Conservation (phyloP, 1,140 invertebrate species). For the Diploscapter pachys region DNA sequence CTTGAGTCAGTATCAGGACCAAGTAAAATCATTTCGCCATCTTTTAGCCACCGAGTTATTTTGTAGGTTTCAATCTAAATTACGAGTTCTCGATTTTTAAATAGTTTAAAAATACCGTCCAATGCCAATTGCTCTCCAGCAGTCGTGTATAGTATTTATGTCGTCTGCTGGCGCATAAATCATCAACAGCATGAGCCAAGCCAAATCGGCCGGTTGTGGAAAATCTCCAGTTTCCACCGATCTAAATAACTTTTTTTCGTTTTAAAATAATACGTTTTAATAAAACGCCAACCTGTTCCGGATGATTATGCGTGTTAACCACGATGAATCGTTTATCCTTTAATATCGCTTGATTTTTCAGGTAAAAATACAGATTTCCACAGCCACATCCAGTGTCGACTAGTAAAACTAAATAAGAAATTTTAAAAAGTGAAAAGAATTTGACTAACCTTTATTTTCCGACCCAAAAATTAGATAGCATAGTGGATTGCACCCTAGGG, state of each 20-base stretch:
- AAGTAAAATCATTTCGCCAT: slow-evolving; percentile 37
- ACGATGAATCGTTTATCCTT: slow-evolving; percentile 33
- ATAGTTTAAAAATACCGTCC: slow-evolving; percentile 27
- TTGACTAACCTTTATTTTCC: slow-evolving; percentile 13
- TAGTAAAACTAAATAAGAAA: slow-evolving; percentile 31
- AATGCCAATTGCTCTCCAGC: slow-evolving; percentile 40
- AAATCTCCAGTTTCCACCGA: slow-evolving; percentile 40
- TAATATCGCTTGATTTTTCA: slow-evolving; percentile 21
- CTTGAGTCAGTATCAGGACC: slow-evolving; percentile 26
- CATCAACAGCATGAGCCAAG: slow-evolving; percentile 37
- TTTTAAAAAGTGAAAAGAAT: not conserved
- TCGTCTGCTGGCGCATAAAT: slow-evolving; percentile 31
- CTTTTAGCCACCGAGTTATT: slow-evolving; percentile 40
- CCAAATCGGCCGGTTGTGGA: slow-evolving; percentile 39
- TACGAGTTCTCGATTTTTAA: not conserved
- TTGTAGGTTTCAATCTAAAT: slow-evolving; percentile 43
- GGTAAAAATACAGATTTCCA: slow-evolving; percentile 36
- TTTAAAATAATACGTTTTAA: slow-evolving; percentile 2
- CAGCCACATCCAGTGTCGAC: slow-evolving; percentile 42
- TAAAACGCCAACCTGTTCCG: slow-evolving; percentile 33
- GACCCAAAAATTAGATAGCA: slow-evolving; percentile 22
- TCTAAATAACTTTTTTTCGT: slow-evolving; percentile 33
- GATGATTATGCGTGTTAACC: slow-evolving; percentile 42
- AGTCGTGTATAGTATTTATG: slow-evolving; percentile 41
- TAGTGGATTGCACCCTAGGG: slow-evolving; percentile 23